These are phyloP conservation scores for Physella acuta DNA, from an alignment of 1,140 invertebrate genomes.

Conservation along the genomic window DNA sequence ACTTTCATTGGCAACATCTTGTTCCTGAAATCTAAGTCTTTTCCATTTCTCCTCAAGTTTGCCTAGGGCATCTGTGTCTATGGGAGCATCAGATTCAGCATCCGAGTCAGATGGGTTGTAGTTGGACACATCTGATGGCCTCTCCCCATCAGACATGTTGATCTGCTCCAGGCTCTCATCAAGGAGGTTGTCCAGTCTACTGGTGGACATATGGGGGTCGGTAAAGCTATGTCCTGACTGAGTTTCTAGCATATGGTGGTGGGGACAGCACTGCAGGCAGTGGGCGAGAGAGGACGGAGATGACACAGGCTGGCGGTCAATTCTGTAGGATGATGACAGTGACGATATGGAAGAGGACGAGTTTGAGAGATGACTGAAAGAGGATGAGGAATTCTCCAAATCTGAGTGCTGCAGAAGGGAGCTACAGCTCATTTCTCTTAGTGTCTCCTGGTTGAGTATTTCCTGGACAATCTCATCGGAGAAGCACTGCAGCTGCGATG, in stretches of 20 bases:
- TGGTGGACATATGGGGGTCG: not conserved
- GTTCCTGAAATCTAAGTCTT: conserved; percentile 24
- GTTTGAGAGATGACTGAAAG: conserved; percentile 12
- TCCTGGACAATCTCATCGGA: conserved; percentile 20
- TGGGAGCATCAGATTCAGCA: conserved; percentile 29
- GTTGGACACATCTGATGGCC: conserved; percentile 25
- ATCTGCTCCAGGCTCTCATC: conserved; percentile 20
- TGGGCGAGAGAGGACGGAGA: not conserved
- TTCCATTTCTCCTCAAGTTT: conserved; percentile 25
- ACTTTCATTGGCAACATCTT: not conserved
- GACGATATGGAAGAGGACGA: conserved; percentile 11
- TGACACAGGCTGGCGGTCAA: not conserved
- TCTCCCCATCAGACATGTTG: conserved; percentile 19
- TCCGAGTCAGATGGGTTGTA: conserved; percentile 32
- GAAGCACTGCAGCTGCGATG: conserved; percentile 16
- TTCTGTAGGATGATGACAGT: not conserved
- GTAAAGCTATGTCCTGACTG: too few relatives aligned
- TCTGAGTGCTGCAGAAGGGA: conserved; percentile 16
- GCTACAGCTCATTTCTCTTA: conserved; percentile 14
- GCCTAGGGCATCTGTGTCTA: conserved; percentile 19
- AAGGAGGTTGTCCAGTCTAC: not conserved
- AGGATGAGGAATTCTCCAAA: conserved; percentile 21
- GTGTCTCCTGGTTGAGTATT: conserved; percentile 17
- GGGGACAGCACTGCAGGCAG: not conserved
- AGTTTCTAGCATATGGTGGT: not conserved